These are phyloP conservation scores for Drosophila pachea DNA, from an alignment of 1,140 invertebrate genomes.

Conservation along the genomic window DNA sequence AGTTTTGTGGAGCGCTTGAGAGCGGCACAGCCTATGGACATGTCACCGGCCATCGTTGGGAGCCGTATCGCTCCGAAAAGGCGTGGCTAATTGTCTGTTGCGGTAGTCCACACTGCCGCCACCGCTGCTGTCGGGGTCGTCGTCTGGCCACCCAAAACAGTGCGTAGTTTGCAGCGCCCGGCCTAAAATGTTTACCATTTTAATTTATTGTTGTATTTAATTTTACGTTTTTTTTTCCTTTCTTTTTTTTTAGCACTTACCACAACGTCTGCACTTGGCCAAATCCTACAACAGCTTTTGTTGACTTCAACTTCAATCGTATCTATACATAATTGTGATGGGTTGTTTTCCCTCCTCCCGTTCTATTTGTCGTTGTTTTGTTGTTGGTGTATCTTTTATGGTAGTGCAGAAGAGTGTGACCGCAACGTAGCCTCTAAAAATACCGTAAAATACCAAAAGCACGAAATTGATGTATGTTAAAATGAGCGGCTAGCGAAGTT, in stretches of 20 bases:
- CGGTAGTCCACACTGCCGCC: not conserved
- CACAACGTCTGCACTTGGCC: slow-evolving; percentile 38
- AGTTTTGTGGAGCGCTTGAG: slow-evolving; percentile 70
- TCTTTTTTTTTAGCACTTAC: slow-evolving; percentile 14
- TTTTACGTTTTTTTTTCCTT: not conserved
- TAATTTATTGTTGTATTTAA: not conserved
- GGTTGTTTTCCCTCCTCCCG: slow-evolving; percentile 43
- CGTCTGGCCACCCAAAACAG: slow-evolving; percentile 12
- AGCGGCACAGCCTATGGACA: slow-evolving; percentile 74
- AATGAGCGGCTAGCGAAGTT: not conserved
- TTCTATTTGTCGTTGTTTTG: slow-evolving; percentile 14
- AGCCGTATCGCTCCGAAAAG: slow-evolving; percentile 22
- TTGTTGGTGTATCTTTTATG: slow-evolving; percentile 36
- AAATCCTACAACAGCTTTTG: slow-evolving; percentile 30
- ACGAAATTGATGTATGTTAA: not conserved
- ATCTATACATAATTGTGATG: slow-evolving; percentile 44
- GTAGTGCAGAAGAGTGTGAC: slow-evolving; percentile 26
- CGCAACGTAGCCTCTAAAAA: slow-evolving; percentile 2
- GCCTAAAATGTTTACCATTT: slow-evolving; percentile 1
- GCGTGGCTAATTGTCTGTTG: slow-evolving; percentile 36
- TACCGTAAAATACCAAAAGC: slow-evolving; percentile 17
- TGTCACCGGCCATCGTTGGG: slow-evolving; percentile 67
- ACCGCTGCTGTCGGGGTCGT: slow-evolving; percentile 16
- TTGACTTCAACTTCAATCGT: slow-evolving; percentile 42
- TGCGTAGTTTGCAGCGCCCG: slow-evolving; percentile 34